Percentiles rank a stretch among this genome's conserved stretches.
Conservation (phyloP, 2,113 vertebrate species). For the Hepsetus odoe region DNA sequence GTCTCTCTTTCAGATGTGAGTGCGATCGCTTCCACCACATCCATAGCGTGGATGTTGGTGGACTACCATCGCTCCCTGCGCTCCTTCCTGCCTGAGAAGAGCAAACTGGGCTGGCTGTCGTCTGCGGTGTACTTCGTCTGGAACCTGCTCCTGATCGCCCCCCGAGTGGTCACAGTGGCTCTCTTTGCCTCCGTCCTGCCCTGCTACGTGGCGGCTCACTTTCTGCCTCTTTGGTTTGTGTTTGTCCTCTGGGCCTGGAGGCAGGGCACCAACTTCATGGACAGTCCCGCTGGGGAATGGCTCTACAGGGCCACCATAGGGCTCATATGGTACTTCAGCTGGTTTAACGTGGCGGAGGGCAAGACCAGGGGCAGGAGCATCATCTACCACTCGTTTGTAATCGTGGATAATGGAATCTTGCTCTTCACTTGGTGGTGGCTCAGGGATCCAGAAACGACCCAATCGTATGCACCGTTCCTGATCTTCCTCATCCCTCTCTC, state of each 20-base stretch:
- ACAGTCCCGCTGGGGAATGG: slow-evolving; percentile 74
- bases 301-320: slow-evolving; percentile 86
- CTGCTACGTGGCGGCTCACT: slow-evolving; percentile 73
- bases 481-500: slow-evolving; percentile 60
- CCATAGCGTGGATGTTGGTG: slow-evolving; percentile 90
- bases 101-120: slow-evolving; percentile 74
- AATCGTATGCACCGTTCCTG: slow-evolving; percentile 48
- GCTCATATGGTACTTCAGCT: slow-evolving; percentile 93
- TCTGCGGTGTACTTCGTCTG: slow-evolving; percentile 87
- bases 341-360: slow-evolving; percentile 89
- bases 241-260: slow-evolving; percentile 83
- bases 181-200: slow-evolving; percentile 85
- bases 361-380: slow-evolving; percentile 76
- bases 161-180: slow-evolving; percentile 79
- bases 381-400: slow-evolving; percentile 85
- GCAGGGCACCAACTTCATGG: slow-evolving; percentile 89
- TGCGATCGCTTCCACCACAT: slow-evolving; percentile 78
- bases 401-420: slow-evolving; percentile 79
- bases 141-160: slow-evolving; percentile 89
- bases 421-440: slow-evolving; percentile 73
- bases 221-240: slow-evolving; percentile 76
- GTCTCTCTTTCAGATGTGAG: slow-evolving; percentile 76
- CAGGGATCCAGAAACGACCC: slow-evolving; percentile 55
- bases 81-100: slow-evolving; percentile 83
- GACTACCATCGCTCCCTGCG: slow-evolving; percentile 93